Percentiles rank a stretch among this genome's conserved stretches.
phyloP scores from a whole-genome alignment of 1,140 invertebrate genomes.

The Drosophila arizonae region DNA sequence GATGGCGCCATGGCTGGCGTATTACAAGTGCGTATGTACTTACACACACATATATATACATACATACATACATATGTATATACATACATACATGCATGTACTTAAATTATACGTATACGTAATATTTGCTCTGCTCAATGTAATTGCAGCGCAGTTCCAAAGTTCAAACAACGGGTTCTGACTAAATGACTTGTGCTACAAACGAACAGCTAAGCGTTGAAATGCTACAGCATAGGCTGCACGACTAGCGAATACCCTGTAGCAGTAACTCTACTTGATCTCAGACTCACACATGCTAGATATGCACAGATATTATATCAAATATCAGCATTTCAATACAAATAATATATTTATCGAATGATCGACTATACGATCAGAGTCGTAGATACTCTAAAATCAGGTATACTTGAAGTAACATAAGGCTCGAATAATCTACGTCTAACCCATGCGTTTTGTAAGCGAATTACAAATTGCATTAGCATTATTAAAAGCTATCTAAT shows the following conservation, averaged over 20 bases:
- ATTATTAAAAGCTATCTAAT: too few species aligned
- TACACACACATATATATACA: too few species aligned
- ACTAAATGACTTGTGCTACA: constrained; percentile 10
- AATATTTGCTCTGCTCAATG: constrained; percentile 47
- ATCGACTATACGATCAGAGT: not conserved
- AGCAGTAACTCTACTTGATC: not conserved
- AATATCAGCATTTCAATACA: not conserved
- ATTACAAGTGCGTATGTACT: not conserved
- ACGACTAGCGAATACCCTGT: not conserved
- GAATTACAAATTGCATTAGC: not conserved
- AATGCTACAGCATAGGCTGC: not conserved
- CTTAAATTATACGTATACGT: constrained; percentile 29
- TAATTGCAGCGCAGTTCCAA: constrained; percentile 38
- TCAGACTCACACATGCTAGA: too few species aligned
- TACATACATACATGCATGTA: not conserved
- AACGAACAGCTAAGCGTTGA: not conserved
- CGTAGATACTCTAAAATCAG: not conserved
- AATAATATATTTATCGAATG: not conserved
- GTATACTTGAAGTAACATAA: too few species aligned
- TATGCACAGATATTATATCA: too few species aligned
- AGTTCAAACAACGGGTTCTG: constrained; percentile 22
- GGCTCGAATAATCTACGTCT: too few species aligned
- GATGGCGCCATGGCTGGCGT: constrained; percentile 29
- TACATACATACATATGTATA: too few species aligned
- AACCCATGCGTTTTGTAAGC: too few species aligned